Base-by-base conservation (phyloP, 2,888 invertebrate species). In the Azorinus chamasolen region DNA sequence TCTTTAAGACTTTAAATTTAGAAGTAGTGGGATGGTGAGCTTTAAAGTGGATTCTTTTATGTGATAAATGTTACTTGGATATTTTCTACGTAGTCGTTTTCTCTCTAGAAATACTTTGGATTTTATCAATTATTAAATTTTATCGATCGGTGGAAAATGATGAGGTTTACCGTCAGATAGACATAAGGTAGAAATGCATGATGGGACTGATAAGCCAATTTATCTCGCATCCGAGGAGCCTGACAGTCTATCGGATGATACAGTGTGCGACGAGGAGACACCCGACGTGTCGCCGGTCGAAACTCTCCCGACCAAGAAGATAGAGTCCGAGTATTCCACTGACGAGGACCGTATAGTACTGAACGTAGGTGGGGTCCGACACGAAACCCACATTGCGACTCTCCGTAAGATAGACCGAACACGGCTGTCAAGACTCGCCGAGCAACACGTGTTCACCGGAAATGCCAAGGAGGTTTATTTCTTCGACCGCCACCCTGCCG, bases 401-500 rank as follows among this genome's bases (percentile, higher is more conserved):
- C 79, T 92, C 24, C 73, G 85, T 24, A 88, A 87, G 62, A 88
- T 90, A 53, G 88, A 91, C n/a, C 83, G 87, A 69, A 91, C 92
- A 10, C 82, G 92, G 16, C 87, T 92, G 25, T 86, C 88, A 22
- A 76, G 87, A 16, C 83, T 92, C 50, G 91, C 92, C 37, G 89
- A 89, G 54, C 65, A 85, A 55, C 91, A 91, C 74, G 63, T 83
- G 68, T 78, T 82, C 55, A 74, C 85, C 43, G 80, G 77, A 16
- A 79, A 78, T 20, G 85, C 84, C 20, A 86, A 84, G 63, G 85
- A 87, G 55, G 92, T 92, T 64, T 92, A 91, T 73, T 92, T 92
- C 84, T 92, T 92, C 73, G 92, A 92, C 85, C 77, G 92, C 4
- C 92, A 92, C 58, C 92, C 92, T 1, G 89, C 91, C 16, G 92